These are phyloP conservation scores for Drosophila ironensis DNA, from an alignment of 1,140 invertebrate genomes.

Conservation along the genomic window DNA sequence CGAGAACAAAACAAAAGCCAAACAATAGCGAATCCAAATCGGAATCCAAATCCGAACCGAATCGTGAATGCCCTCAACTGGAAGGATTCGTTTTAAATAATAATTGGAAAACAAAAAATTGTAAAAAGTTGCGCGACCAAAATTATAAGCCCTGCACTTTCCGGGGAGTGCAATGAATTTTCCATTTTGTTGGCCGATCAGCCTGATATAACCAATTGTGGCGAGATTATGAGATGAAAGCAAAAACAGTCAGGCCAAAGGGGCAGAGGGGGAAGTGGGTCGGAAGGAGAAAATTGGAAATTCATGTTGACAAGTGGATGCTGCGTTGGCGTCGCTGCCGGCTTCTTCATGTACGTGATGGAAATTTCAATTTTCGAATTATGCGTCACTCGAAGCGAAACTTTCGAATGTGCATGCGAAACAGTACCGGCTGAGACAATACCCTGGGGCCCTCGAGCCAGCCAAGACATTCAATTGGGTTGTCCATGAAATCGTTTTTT, in stretches of 20 bases:
- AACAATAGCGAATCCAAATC: too few relatives aligned
- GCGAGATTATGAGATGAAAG: slow-evolving; percentile 9
- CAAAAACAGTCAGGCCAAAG: neutral
- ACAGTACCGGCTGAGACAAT: slow-evolving; percentile 1
- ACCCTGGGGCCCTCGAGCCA: slow-evolving; percentile 19
- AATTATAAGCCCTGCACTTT: too few relatives aligned
- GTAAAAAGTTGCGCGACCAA: too few relatives aligned
- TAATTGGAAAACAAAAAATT: neutral
- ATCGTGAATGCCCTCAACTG: too few relatives aligned
- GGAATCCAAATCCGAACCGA: too few relatives aligned
- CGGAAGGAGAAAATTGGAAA: slow-evolving; percentile 63
- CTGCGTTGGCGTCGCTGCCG: slow-evolving; percentile 46
- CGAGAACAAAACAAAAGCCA: too few relatives aligned
- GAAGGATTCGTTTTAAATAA: too few relatives aligned
- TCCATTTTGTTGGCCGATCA: neutral
- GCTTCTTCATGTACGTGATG: slow-evolving; percentile 64
- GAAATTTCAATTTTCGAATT: slow-evolving; percentile 73
- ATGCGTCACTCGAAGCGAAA: slow-evolving; percentile 10
- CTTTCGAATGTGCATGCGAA: neutral
- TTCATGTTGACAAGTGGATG: slow-evolving; percentile 74
- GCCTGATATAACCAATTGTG: slow-evolving; percentile 31
- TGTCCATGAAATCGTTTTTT: too few relatives aligned
- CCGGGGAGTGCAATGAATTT: neutral
- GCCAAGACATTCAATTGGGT: too few relatives aligned
- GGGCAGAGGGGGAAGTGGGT: neutral